Conservation (phyloP, 2,888 invertebrate genomes). For the Drosophila mettleri region DNA sequence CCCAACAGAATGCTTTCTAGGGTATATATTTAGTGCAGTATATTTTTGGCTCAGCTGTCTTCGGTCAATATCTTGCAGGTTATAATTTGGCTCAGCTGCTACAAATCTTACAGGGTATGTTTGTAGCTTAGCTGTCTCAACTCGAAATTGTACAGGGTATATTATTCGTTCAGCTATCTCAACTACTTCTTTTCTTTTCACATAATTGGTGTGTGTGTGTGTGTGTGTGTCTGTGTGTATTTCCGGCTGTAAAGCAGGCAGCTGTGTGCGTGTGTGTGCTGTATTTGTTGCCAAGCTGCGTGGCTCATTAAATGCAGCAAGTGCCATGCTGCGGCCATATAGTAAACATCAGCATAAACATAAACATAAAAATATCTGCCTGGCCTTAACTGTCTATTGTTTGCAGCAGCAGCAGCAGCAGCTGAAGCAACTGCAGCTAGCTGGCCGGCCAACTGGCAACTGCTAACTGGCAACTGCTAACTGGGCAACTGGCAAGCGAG, state of each 20-base stretch:
- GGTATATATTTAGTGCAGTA: no score
- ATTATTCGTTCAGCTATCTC: not conserved
- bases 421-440: not conserved
- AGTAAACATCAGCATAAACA: conserved; percentile 61
- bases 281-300: conserved; percentile 19
- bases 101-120: not conserved
- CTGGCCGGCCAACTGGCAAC: conserved; percentile 21
- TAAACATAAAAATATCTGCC: conserved; percentile 53
- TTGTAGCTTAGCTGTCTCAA: not conserved
- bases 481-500: conserved; percentile 43
- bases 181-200: not conserved
- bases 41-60: no score
- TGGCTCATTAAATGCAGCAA: conserved; percentile 71
- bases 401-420: conserved; percentile 44
- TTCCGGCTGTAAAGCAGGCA: conserved; percentile 44
- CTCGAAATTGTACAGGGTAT: conserved; percentile 4
- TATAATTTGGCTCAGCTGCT: no score
- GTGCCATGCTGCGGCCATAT: conserved; percentile 61
- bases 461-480: conserved; percentile 26
- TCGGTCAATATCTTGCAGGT: no score
- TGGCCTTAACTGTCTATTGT: conserved; percentile 74
- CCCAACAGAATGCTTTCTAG: no score
- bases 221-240: conserved; percentile 25
- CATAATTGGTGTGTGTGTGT: conserved; percentile 7
- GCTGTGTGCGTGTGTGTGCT: conserved; percentile 10